Evolutionary conservation across 2,797 vertebrate species (phyloP).

Genomic region (Sphenodon punctatus): DNA sequence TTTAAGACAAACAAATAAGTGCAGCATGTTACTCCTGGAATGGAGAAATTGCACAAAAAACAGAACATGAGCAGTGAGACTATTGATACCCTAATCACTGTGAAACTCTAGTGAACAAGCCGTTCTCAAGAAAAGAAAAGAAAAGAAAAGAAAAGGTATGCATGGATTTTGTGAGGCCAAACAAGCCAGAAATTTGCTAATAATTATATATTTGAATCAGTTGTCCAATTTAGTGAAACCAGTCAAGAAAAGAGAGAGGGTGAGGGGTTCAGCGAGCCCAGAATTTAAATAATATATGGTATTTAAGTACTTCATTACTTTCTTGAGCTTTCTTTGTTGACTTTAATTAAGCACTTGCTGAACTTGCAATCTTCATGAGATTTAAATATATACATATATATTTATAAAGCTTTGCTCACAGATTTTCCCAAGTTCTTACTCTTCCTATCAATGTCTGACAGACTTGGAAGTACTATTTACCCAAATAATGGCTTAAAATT

Average conservation of each 20-base stretch:
- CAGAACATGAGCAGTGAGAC: not conserved
- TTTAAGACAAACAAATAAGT: slow-evolving; percentile 3
- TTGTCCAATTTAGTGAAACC: not conserved
- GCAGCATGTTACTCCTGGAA: not conserved
- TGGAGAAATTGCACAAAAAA: not conserved
- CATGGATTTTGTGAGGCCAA: not conserved
- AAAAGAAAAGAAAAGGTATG: too few relatives aligned
- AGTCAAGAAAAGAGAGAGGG: not conserved
- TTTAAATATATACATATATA: not conserved
- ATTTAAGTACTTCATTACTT: slow-evolving; percentile 26
- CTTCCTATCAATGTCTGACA: not conserved
- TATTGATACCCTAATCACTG: not conserved
- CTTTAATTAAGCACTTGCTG: slow-evolving; percentile 53
- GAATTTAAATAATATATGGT: slow-evolving; percentile 8
- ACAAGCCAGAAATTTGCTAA: not conserved
- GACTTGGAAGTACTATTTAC: slow-evolving; percentile 9
- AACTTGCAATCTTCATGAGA: not conserved
- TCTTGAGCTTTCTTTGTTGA: not conserved
- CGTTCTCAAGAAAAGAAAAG: too few relatives aligned
- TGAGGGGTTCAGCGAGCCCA: not conserved
- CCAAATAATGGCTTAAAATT: not conserved
- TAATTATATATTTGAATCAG: not conserved
- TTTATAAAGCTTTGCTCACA: slow-evolving; percentile 4
- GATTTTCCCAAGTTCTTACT: not conserved
- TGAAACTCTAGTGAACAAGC: not conserved